Conservation (phyloP, 1,140 invertebrate species). For the Contarinia nasturtii region DNA sequence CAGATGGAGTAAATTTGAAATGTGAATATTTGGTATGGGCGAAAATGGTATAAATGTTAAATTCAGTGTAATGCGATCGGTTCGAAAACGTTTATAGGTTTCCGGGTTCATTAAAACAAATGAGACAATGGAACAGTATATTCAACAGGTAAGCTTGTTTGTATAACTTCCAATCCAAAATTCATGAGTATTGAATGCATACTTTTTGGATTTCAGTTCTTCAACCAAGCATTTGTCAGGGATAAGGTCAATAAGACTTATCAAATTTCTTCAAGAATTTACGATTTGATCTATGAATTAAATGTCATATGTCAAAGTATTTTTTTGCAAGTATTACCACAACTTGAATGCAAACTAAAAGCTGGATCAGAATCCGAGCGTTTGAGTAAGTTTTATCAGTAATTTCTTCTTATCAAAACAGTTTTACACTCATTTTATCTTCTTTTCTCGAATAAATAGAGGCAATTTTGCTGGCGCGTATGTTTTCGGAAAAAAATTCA, state of each 20-base stretch:
- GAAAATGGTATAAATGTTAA: too few relatives aligned
- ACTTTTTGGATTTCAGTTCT: conserved; percentile 45
- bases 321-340: conserved; percentile 73
- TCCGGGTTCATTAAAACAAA: conserved; percentile 56
- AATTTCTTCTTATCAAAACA: conserved; percentile 31
- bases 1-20: too few relatives aligned
- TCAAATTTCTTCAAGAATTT: conserved; percentile 68
- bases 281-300: conserved; percentile 91
- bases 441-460: conserved; percentile 20
- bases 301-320: conserved; percentile 85
- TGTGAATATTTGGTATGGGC: too few relatives aligned
- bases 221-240: conserved; percentile 83
- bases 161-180: not conserved
- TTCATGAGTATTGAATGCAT: not conserved
- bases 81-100: too few relatives aligned
- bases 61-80: too few relatives aligned
- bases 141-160: conserved; percentile 60
- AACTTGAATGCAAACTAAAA: conserved; percentile 83
- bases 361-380: conserved; percentile 73
- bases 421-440: conserved; percentile 3
- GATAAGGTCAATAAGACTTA: conserved; percentile 73
- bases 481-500: conserved; percentile 93
- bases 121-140: conserved; percentile 85
- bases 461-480: conserved; percentile 75
- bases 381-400: conserved; percentile 39